phyloP scores from a whole-genome alignment of 2,888 invertebrate genomes.

The Drosophila melanocephala region DNA sequence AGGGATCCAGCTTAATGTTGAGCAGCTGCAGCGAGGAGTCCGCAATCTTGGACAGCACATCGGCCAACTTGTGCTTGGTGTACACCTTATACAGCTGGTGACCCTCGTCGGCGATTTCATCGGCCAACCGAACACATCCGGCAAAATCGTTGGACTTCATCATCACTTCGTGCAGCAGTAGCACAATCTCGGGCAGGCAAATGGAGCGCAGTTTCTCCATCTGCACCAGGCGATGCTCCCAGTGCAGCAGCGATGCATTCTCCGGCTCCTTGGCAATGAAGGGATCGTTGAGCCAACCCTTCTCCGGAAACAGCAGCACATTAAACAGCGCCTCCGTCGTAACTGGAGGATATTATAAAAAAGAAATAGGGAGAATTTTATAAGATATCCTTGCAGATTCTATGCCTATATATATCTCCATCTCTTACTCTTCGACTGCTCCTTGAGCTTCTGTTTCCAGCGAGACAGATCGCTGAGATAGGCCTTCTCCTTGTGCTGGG shows the following conservation, averaged over 20 bases:
- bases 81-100: conserved; percentile 93
- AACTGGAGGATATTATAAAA: conserved; percentile 85
- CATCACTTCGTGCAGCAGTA: conserved; percentile 92
- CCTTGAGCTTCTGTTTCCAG: conserved; percentile 90
- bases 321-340: conserved; percentile 93
- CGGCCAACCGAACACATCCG: conserved; percentile 92
- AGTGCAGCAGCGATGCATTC: conserved; percentile 86
- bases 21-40: conserved; percentile 92
- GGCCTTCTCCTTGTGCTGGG: conserved; percentile 93
- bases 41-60: conserved; percentile 91
- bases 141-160: conserved; percentile 91
- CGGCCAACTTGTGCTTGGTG: conserved; percentile 91
- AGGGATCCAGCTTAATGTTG: conserved; percentile 92
- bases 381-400: not conserved
- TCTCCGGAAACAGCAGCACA: conserved; percentile 94
- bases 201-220: conserved; percentile 91
- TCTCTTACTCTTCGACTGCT: conserved; percentile 89
- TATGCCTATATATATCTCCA: not conserved
- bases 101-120: conserved; percentile 92
- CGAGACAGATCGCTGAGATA: conserved; percentile 92
- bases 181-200: conserved; percentile 93
- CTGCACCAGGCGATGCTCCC: conserved; percentile 88
- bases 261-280: conserved; percentile 86
- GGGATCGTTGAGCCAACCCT: conserved; percentile 94
- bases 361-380: not conserved